These are phyloP conservation scores for Cephalotes varians DNA, from an alignment of 2,888 invertebrate genomes.

Conservation along the genomic window DNA sequence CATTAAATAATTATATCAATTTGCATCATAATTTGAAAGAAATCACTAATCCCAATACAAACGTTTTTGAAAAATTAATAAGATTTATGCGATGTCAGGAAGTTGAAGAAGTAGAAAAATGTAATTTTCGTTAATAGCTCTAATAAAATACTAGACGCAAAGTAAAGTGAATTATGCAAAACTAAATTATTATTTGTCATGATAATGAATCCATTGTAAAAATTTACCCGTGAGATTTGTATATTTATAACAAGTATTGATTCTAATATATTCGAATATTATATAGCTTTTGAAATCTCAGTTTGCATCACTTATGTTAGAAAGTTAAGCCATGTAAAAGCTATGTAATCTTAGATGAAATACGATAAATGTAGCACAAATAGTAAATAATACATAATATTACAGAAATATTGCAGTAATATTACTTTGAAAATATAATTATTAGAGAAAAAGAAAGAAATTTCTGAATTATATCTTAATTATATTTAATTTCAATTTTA, in stretches of 20 bases:
- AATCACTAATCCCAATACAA: background rate
- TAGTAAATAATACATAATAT: too few relatives aligned
- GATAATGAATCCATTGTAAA: background rate
- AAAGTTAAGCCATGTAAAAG: background rate
- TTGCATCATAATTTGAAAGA: background rate
- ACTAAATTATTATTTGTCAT: slow-evolving; percentile 26
- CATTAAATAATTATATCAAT: background rate
- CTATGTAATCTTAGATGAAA: slow-evolving; percentile 5
- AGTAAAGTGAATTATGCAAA: too few relatives aligned
- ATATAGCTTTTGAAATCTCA: slow-evolving; percentile 22
- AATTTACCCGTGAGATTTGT: background rate
- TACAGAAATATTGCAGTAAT: too few relatives aligned
- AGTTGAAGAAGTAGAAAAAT: background rate
- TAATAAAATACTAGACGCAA: slow-evolving; percentile 6
- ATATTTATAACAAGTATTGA: background rate
- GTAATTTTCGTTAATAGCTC: background rate
- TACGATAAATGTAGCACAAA: background rate
- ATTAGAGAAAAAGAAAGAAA: too few relatives aligned
- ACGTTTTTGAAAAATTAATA: background rate
- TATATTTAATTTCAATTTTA: background rate
- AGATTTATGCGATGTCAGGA: background rate
- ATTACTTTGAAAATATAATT: too few relatives aligned
- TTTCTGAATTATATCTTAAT: too few relatives aligned
- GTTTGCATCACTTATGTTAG: background rate
- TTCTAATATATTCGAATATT: background rate